Base-by-base conservation (phyloP, 2,797 vertebrate species). In the Bradypodion pumilum region DNA sequence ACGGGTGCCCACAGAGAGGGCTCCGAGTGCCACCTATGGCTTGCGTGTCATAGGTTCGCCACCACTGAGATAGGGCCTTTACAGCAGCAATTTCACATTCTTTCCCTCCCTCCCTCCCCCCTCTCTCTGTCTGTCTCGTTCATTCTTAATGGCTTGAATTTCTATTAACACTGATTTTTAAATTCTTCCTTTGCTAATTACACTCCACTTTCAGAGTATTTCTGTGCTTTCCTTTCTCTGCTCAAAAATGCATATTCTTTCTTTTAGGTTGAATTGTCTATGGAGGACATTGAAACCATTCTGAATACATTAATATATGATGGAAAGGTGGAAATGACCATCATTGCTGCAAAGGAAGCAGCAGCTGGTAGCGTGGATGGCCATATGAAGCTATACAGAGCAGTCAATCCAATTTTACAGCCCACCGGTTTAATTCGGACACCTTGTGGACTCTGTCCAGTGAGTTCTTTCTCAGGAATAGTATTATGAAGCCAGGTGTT, bases 271-370 rank as follows among this genome's bases (percentile, higher is more conserved):
- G 98, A 99, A 82, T 92, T 99, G 91, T 99, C 98, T 37, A 99
- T 99, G 98, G 98, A 99, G 83, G 98, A 99, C 93, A 99, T 99
- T 4, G 98, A 99, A 96, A 99, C 98, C 76, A 99, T 99, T 93
- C 94, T 99, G 86, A 99, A 99, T 92, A 99, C 98, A 0, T 96
- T 99, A 49, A 99, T 99, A 91, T 99, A 98, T 52, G 98, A 99
- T 62, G 98, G 98, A 12, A 99, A 99, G 93, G 98, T 98, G 93
- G 98, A 99, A 93, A 98, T 98, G 97, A 99, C 97, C 0, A 97
- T 99, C 91, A 98, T 99, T 16, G 97, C 97, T 6, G 98, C 98
- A 35, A 99, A 99, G 91, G 98, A 99, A 91, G 98, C 98, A 1
- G 98, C 98, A 0, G 97, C 98, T 81, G 98, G 98, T 87, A 97